Base-by-base conservation (phyloP, 2,888 invertebrate species). In the Parasteatoda lunata region DNA sequence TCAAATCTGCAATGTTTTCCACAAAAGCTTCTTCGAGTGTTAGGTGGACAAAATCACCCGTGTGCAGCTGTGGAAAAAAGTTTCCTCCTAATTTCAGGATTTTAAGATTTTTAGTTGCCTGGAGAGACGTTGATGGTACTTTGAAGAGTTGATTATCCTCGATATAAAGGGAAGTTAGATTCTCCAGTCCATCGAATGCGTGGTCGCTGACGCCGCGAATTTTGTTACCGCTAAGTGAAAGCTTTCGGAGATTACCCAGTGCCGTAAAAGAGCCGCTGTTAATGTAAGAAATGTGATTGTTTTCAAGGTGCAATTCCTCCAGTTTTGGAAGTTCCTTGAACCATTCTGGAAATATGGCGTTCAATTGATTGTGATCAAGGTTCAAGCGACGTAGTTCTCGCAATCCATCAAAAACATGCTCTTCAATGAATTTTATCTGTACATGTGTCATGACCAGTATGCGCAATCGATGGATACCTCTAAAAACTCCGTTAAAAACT, bases 371-470 rank as follows among this genome's bases (percentile, higher is more conserved):
- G 45, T 91, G 90, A 13, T 90, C 90, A 15, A 93, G 89, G 77
- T 91, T 90, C 4, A 93, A 90, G 4, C 89, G 90, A 71, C 90
- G 89, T 7, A 93, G 90, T 69, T 91, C 89, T 77, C 89, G 89
- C 45, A 92, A 89, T 3, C 92, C 92, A 4, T 90, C 90, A 88
- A 93, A 92, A 0, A 92, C 91, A 84, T 91, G 91, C 66, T 91
- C 91, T 82, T 92, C 91, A 47, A 93, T 91, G 77, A 91, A 91
- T 65, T 89, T 90, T 13, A 93, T 90, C 59, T 89, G 90, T 88
- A 92, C 93, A 64, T 91, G 89, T 11, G 91, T 91, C 70, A 93
- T 89, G 64, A 91, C 90, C 54, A 93, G 90, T 13, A 89, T 87
- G 13, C 90, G 89, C 47, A 93, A 89, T 5, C 90, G 89, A 64